Percentiles rank a stretch among this genome's conserved stretches.
Evolutionary conservation across 2,888 invertebrate species (phyloP).

Genomic region (Lymantria dispar): DNA sequence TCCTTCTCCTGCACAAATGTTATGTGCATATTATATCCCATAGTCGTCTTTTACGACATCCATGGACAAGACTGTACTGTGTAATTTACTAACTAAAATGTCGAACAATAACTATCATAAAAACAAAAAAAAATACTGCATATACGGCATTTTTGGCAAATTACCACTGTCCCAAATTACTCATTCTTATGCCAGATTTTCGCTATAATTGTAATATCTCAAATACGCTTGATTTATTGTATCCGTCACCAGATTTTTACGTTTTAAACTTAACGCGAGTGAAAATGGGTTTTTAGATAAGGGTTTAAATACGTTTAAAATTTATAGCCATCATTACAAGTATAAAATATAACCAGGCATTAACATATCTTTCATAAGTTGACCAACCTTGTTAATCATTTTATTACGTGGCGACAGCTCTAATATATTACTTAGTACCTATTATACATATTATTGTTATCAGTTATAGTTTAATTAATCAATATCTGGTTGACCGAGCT

Average conservation of each 20-base stretch:
- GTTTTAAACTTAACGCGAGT: neutral
- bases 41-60: neutral
- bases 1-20: no score
- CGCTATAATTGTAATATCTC: neutral
- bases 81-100: constrained; percentile 2
- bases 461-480: no score
- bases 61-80: constrained; percentile 5
- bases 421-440: no score
- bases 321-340: no score
- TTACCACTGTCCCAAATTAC: constrained; percentile 19
- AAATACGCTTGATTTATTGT: neutral
- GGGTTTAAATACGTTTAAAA: no score
- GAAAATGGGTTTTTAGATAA: neutral
- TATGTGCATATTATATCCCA: no score
- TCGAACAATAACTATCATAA: constrained; percentile 22
- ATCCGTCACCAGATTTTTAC: neutral
- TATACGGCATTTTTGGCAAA: constrained; percentile 12
- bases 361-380: no score
- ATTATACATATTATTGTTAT: no score
- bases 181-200: constrained; percentile 7
- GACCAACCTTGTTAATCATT: no score
- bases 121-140: constrained; percentile 7
- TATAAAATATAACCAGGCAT: no score
- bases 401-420: no score
- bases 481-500: no score